These are phyloP conservation scores for Wiebesia pumilae DNA, from an alignment of 1,140 invertebrate species.

Conservation along the genomic window DNA sequence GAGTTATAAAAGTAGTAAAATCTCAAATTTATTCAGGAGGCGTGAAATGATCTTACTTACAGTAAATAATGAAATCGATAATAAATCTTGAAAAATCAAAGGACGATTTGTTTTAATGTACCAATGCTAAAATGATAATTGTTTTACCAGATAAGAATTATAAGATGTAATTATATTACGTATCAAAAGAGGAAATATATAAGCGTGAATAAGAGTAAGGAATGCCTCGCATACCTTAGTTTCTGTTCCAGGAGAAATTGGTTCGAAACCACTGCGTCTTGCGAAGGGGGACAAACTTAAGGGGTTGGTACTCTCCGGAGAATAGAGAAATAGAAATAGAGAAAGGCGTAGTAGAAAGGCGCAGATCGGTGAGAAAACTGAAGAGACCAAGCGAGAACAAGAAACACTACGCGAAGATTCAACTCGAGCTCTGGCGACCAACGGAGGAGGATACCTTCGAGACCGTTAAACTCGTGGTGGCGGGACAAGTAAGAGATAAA, in stretches of 20 bases:
- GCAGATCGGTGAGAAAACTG: background rate
- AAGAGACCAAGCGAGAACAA: conserved; percentile 18
- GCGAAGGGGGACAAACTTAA: background rate
- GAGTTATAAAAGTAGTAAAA: background rate
- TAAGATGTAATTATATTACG: background rate
- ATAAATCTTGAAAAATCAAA: background rate
- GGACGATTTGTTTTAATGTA: background rate
- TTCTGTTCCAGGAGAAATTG: conserved; percentile 40
- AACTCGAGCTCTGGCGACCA: background rate
- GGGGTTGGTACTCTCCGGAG: background rate
- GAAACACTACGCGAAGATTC: conserved; percentile 12
- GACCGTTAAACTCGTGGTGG: conserved; percentile 41
- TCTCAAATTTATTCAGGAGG: background rate
- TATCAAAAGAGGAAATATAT: background rate
- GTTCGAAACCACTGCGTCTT: conserved; percentile 4
- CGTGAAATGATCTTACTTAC: background rate
- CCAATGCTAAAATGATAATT: background rate
- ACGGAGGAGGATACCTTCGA: conserved; percentile 36
- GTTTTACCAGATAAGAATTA: background rate
- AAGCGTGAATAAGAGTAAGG: conserved; percentile 11
- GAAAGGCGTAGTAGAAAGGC: background rate
- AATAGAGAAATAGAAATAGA: conserved; percentile 48
- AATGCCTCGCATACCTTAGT: conserved; percentile 35
- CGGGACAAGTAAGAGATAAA: background rate
- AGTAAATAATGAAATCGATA: background rate